Evolutionary conservation across 2,888 invertebrate genomes (phyloP), one percentile per base, ranked within the genome.

Genomic region (Lordiphosa andalusiaca): DNA sequence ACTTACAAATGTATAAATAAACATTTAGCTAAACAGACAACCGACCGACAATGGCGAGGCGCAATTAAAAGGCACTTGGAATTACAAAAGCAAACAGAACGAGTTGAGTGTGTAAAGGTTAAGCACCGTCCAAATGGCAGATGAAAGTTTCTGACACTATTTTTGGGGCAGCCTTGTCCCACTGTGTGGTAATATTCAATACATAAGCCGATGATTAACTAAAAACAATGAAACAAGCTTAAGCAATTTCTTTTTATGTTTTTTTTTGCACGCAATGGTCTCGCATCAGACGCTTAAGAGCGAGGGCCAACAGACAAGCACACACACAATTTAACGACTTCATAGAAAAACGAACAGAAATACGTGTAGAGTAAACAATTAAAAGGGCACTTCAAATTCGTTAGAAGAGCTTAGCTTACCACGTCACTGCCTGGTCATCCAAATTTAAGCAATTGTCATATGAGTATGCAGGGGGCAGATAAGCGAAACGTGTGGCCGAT

Each of bases 61-160:
- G 70, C 60, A 72, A 77, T 77, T 81, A 81, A 77, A 66, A 66
- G 61, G 64, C 74, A 73, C 71, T 81, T 81, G 60, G 55, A 68
- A 74, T 73, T 70, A 58, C 68, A 72, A 66, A 70, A 77, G 50
- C 72, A 76, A 77, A 81, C 61, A 65, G 30, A 35, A 30, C 39
- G 21, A 55, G 21, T 37, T 51, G 42, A 25, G 10, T 16, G 10
- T 16, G 33, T n/a, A 42, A 30, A 36, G 39, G 52, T 44, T 40
- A 10, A 10, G 30, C 49, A 37, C 41, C 51, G 49, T 54, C 52
- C 36, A 50, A 5, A 30, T 65, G 59, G 53, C 53, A 37, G 51
- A 33, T 52, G 23, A 59, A 53, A 70, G 42, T 40, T 40, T 9
- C 9, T 40, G 10, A 21, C 6, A n/a, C 7, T 6, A n/a, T 40